Conservation (phyloP, 2,797 vertebrate genomes). For the Peromyscus nudipes region DNA sequence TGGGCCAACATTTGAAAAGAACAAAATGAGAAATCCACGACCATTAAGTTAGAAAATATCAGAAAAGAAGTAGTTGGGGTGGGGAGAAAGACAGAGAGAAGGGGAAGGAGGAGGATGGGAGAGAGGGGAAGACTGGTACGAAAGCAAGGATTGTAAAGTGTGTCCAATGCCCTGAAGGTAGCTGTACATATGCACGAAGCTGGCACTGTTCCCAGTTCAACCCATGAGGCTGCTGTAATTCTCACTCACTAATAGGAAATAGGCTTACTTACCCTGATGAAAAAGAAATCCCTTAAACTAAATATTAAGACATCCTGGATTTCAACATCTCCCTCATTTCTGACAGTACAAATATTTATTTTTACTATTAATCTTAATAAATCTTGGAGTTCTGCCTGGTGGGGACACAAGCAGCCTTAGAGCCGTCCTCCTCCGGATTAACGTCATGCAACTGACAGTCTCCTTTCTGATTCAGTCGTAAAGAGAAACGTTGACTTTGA, state of each 20-base stretch:
- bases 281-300: slow-evolving; percentile 67
- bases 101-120: neutral
- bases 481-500: slow-evolving; percentile 25
- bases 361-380: slow-evolving; percentile 66
- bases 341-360: slow-evolving; percentile 67
- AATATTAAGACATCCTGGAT: slow-evolving; percentile 70
- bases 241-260: slow-evolving; percentile 47
- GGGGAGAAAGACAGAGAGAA: neutral
- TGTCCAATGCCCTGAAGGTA: neutral
- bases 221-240: neutral
- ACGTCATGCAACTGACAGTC: neutral
- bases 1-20: slow-evolving; percentile 9
- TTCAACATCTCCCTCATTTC: slow-evolving; percentile 59
- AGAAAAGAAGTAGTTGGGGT: neutral
- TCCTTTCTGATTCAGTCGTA: slow-evolving; percentile 45
- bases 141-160: slow-evolving; percentile 37
- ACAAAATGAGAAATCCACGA: neutral
- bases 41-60: slow-evolving; percentile 45
- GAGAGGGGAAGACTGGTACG: neutral
- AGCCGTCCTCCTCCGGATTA: neutral
- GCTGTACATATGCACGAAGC: neutral
- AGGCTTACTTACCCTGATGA: slow-evolving; percentile 15
- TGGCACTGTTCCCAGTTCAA: slow-evolving; percentile 56
- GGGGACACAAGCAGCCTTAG: neutral
- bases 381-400: slow-evolving; percentile 31